Evolutionary conservation across 2,888 invertebrate species (phyloP).

Genomic region (Acanthacorydalis orientalis): DNA sequence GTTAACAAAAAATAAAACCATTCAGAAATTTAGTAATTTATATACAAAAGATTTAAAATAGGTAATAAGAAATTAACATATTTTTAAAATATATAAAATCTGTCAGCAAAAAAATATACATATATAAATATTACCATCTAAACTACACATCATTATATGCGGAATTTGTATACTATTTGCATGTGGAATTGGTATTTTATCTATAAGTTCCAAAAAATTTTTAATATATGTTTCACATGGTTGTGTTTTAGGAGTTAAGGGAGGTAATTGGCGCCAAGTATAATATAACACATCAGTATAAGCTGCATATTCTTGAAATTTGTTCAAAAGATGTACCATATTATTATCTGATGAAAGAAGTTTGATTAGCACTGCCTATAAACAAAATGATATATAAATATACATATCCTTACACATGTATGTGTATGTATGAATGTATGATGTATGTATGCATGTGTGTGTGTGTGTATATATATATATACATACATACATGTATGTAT

Average conservation of each 20-base stretch:
- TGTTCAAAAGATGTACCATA: conserved; percentile 40
- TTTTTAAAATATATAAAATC: no score
- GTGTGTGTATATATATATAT: conserved; percentile 4
- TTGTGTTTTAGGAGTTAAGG: conserved; percentile 37
- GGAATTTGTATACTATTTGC: conserved; percentile 26
- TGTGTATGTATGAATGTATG: conserved; percentile 4
- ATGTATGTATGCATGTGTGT: not conserved
- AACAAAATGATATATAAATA: not conserved
- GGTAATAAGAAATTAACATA: no score
- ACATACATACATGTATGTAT: not conserved
- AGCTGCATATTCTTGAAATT: conserved; percentile 57
- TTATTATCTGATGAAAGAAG: conserved; percentile 44
- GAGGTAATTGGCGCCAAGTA: conserved; percentile 43
- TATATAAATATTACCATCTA: conserved; percentile 21
- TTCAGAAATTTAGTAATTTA: no score
- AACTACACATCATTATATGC: conserved; percentile 21
- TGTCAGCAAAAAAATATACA: conserved; percentile 10
- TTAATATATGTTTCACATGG: conserved; percentile 37
- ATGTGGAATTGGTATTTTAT: conserved; percentile 32
- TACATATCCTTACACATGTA: not conserved
- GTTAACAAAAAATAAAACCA: no score
- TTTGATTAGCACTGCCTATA: conserved; percentile 40
- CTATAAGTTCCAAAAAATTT: conserved; percentile 45
- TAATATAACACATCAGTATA: conserved; percentile 62
- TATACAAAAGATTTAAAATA: no score